Evolutionary conservation across 2,797 vertebrate genomes (phyloP).

Genomic region (Myiotriccus ornatus): DNA sequence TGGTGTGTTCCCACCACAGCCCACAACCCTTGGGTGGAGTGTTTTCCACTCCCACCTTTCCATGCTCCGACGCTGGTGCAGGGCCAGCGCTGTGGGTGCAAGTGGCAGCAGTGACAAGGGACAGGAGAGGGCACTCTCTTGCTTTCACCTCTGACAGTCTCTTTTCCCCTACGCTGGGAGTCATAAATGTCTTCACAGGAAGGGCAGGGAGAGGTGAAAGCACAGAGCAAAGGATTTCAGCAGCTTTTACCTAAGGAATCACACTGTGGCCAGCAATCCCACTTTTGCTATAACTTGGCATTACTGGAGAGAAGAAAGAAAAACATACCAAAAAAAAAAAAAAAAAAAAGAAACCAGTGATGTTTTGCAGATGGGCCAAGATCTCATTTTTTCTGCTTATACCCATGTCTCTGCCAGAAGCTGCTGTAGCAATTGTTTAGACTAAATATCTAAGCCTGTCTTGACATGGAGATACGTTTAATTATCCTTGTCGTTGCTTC

Average conservation of each 20-base stretch:
- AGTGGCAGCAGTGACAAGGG: neutral
- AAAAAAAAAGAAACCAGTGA: neutral
- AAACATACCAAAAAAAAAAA: neutral
- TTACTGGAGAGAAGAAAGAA: neutral
- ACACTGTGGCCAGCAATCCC: neutral
- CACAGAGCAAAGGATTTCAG: neutral
- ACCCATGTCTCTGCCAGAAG: conserved; percentile 24
- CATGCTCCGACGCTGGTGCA: neutral
- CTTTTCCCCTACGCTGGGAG: neutral
- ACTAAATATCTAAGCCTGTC: neutral
- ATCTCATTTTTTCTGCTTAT: neutral
- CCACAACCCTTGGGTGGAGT: neutral
- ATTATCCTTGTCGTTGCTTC: conserved; percentile 29
- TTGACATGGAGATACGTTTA: neutral
- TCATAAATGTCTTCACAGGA: neutral
- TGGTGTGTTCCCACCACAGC: neutral
- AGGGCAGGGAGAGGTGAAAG: neutral
- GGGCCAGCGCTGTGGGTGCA: fast-evolving
- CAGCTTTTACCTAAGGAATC: conserved; percentile 38
- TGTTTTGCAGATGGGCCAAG: neutral
- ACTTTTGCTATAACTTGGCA: neutral
- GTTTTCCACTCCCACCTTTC: neutral
- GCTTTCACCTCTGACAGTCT: neutral
- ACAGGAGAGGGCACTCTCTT: conserved; percentile 23
- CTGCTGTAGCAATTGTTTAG: conserved; percentile 19